Base-by-base conservation (phyloP, 2,797 vertebrate species). In the Mormyrus hasselquistii region DNA sequence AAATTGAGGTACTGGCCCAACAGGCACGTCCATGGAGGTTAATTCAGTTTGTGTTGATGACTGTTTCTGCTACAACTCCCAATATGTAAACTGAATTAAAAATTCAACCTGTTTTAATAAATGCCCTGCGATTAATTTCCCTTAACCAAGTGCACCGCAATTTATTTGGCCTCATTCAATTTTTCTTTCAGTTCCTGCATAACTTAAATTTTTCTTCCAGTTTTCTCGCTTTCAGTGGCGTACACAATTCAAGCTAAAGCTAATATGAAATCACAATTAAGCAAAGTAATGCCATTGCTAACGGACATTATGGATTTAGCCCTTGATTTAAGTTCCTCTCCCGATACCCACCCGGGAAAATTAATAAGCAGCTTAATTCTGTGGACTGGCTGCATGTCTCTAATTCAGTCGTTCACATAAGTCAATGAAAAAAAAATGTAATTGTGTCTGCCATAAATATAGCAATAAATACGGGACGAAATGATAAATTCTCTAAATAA, bases 1-100 rank as follows among this genome's bases (percentile, higher is more conserved):
- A 94, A 95, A 96, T 95, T 94, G 93, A 95, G 93, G 93, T 86
- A 73, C 92, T 92, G 89, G 93, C 93, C 94, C 93, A 92, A 93
- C 91, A 94, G 95, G 93, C 93, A 94, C 90, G 89, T 93, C 92
- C 93, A 93, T 94, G 91, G 92, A 94, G 94, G 93, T 95, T 96
- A 96, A 96, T 96, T 94, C 92, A 94, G 93, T 94, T 93, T 93
- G 92, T 89, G 93, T 92, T 93, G 93, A 93, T 93, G 94, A 95
- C 91, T 87, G 94, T 89, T 89, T 89, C 89, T 69, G 79, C 69
- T 47, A 88, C 87, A 79, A 82, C 53, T 88, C 76, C 73, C 52
- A 59, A 88, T 69, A 88, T 88, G 57, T 52, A 90, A 90, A 88
- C 44, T 73, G 34, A 90, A 90, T 88, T 88, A 90, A 69, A 90